Percentiles rank a stretch among this genome's conserved stretches.
phyloP scores from a whole-genome alignment of 2,113 vertebrate genomes.

The Hylia prasina region DNA sequence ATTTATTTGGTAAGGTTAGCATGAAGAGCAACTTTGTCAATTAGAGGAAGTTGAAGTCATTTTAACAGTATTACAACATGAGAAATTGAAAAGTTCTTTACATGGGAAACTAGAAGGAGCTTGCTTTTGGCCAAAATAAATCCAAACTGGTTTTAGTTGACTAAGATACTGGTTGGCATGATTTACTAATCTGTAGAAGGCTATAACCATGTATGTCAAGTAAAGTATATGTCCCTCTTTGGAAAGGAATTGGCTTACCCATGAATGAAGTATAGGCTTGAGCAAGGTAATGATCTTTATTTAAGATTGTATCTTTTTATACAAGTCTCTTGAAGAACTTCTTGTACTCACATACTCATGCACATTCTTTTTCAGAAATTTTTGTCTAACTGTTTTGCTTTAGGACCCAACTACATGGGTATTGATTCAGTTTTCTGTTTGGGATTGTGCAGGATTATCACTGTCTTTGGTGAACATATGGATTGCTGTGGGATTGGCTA shows the following conservation, averaged over 20 bases:
- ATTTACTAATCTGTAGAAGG: background rate
- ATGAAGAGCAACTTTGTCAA: background rate
- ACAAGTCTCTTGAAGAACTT: background rate
- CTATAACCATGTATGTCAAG: background rate
- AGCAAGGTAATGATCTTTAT: background rate
- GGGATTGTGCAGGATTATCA: background rate
- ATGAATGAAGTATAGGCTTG: background rate
- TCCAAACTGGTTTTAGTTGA: background rate
- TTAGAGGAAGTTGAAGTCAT: background rate
- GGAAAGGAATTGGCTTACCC: background rate
- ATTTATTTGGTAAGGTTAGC: background rate
- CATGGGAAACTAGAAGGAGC: background rate
- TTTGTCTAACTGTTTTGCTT: background rate
- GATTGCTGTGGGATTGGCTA: background rate
- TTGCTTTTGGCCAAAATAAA: background rate
- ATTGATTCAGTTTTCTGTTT: background rate
- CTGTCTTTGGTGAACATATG: background rate
- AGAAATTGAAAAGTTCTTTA: background rate
- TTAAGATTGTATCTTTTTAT: background rate
- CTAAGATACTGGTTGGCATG: background rate
- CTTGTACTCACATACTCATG: background rate
- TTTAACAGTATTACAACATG: background rate
- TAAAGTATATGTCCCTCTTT: background rate
- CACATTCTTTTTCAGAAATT: background rate
- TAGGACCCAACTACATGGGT: background rate